These are phyloP conservation scores for Lithophane ornitopus DNA, from an alignment of 2,888 invertebrate genomes.

Conservation along the genomic window DNA sequence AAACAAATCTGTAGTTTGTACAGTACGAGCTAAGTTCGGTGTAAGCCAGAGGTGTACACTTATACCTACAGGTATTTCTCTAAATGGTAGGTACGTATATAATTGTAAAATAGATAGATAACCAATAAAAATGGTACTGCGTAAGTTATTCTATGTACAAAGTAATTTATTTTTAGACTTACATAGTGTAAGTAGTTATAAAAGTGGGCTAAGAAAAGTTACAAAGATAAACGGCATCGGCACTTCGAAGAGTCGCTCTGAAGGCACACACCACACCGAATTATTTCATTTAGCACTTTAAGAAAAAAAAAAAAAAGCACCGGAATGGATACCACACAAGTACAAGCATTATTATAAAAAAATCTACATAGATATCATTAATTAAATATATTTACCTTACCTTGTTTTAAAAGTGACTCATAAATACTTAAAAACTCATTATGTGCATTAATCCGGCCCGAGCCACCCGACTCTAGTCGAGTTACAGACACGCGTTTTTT, in stretches of 20 bases:
- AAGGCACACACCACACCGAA: background rate
- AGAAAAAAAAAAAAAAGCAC: constrained; percentile 14
- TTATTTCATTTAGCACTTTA: constrained; percentile 10
- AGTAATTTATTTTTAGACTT: constrained; percentile 4
- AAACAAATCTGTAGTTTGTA: constrained; percentile 7
- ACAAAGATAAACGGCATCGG: too few species aligned
- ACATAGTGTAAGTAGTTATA: background rate
- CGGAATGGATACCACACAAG: constrained; percentile 29
- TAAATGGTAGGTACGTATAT: background rate
- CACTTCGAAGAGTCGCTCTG: background rate
- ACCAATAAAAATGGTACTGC: background rate
- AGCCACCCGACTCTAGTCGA: too few species aligned
- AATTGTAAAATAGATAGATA: background rate
- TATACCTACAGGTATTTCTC: background rate
- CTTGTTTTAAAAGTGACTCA: background rate
- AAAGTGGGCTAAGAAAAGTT: background rate
- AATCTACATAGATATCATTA: background rate
- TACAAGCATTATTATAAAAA: constrained; percentile 26
- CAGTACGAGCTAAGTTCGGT: background rate
- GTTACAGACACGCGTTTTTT: too few species aligned
- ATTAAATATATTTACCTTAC: background rate
- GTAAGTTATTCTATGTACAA: constrained; percentile 27
- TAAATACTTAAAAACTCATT: background rate
- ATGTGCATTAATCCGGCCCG: too few species aligned
- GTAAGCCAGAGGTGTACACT: background rate